Percentiles rank a stretch among this genome's conserved stretches.
Conservation (phyloP, 2,797 vertebrate species). For the Balearica regulorum region DNA sequence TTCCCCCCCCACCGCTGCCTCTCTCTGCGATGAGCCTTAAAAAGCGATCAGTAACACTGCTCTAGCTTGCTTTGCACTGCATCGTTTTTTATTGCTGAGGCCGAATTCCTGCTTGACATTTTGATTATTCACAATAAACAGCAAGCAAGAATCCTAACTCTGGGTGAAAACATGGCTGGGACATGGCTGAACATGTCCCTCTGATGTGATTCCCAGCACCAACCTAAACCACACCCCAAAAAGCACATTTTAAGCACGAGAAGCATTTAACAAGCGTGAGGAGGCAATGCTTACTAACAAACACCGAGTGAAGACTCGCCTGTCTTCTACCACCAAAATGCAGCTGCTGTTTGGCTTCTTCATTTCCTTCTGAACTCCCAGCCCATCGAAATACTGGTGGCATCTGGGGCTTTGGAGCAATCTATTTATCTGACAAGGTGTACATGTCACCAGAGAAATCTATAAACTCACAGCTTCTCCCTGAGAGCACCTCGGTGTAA, state of each 20-base stretch:
- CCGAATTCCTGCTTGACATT: not conserved
- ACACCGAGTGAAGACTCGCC: not conserved
- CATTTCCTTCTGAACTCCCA: not conserved
- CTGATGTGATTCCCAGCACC: not conserved
- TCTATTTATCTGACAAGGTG: not conserved
- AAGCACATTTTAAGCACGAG: not conserved
- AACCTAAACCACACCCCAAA: not conserved
- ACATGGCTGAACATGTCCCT: not conserved
- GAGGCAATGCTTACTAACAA: not conserved
- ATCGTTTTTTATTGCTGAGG: not conserved
- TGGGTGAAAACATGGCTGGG: not conserved
- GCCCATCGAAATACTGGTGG: not conserved
- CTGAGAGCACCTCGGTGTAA: not conserved
- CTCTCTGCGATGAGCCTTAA: not conserved
- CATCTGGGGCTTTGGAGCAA: not conserved
- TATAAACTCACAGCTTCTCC: not conserved
- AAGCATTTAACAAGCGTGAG: not conserved
- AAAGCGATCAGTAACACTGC: not conserved
- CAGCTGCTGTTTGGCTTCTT: not conserved
- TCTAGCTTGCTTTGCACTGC: not conserved
- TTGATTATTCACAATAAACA: not conserved
- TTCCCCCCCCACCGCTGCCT: not conserved
- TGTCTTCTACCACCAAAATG: not conserved
- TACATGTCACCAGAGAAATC: not conserved
- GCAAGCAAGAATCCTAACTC: not conserved